A percentile compares a stretch with the other conserved stretches of the same genome.
phyloP scores from a whole-genome alignment of 2,888 invertebrate genomes.

The Coenonympha arcania region DNA sequence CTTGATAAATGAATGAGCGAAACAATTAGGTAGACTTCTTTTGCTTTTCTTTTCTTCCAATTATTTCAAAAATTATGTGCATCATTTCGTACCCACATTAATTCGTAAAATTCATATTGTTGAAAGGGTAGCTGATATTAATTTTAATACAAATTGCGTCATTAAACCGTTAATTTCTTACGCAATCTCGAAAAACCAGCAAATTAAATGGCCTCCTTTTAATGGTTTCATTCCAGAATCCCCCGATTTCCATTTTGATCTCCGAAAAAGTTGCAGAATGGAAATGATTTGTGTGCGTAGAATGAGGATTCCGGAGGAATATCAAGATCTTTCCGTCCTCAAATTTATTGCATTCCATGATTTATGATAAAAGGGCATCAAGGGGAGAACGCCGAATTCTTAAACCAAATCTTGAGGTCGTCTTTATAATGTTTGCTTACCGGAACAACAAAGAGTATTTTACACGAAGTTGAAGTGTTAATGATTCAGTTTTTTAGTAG shows the following conservation, averaged over 20 bases:
- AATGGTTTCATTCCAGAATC: neutral
- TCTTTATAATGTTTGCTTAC: no score
- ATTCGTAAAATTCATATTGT: neutral
- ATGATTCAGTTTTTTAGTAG: no score
- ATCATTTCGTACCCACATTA: no score
- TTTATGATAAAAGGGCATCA: neutral
- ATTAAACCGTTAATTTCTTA: neutral
- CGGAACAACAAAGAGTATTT: no score
- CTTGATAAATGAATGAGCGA: no score
- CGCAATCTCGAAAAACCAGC: neutral
- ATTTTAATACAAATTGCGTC: neutral
- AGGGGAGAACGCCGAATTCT: neutral
- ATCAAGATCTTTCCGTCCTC: conserved; percentile 4
- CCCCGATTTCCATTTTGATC: conserved; percentile 3
- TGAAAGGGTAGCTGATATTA: neutral
- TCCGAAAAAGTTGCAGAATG: conserved; percentile 15
- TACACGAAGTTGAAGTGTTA: no score
- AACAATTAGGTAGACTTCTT: no score
- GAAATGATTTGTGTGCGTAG: conserved; percentile 19
- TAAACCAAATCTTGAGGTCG: no score
- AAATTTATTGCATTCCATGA: conserved; percentile 6
- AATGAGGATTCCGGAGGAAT: conserved; percentile 1
- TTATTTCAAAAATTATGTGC: no score
- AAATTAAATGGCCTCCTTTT: neutral
- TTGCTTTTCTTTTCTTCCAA: no score